Evolutionary conservation across 2,797 vertebrate species (phyloP).

Genomic region (Brachyalestes nurse): DNA sequence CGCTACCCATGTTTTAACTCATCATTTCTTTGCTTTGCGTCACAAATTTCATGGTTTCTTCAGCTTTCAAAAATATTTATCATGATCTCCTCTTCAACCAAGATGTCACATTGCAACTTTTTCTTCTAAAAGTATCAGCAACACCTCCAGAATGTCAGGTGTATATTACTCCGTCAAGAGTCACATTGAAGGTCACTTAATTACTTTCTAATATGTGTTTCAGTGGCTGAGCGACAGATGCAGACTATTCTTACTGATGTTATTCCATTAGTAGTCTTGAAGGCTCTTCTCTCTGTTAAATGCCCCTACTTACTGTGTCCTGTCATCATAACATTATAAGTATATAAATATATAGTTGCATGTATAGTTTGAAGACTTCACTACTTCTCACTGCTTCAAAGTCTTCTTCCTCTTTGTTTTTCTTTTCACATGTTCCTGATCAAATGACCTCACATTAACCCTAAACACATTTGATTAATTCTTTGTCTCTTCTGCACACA

Average conservation of each 20-base stretch:
- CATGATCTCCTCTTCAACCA: slow-evolving; percentile 34
- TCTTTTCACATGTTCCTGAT: slow-evolving; percentile 1
- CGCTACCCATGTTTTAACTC: not conserved
- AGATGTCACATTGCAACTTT: slow-evolving; percentile 46
- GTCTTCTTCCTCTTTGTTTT: not conserved
- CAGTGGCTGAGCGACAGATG: slow-evolving; percentile 56
- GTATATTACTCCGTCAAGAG: slow-evolving; percentile 56
- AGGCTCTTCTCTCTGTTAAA: slow-evolving; percentile 43
- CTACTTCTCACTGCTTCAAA: not conserved
- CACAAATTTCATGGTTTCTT: slow-evolving; percentile 32
- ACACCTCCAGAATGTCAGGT: slow-evolving; percentile 59
- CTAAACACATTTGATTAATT: slow-evolving; percentile 57
- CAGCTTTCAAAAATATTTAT: slow-evolving; percentile 46
- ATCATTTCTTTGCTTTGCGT: slow-evolving; percentile 25
- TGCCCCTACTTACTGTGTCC: slow-evolving; percentile 23
- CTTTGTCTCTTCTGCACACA: slow-evolving; percentile 48
- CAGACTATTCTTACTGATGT: slow-evolving; percentile 55
- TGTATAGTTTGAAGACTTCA: not conserved
- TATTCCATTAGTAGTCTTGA: slow-evolving; percentile 55
- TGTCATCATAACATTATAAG: slow-evolving; percentile 20
- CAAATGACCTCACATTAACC: slow-evolving; percentile 51
- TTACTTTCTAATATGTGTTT: slow-evolving; percentile 60
- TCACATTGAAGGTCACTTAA: slow-evolving; percentile 58
- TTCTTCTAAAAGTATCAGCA: slow-evolving; percentile 36
- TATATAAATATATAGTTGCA: not conserved